Conservation (phyloP, 2,888 invertebrate species). For the Coleophora flavipennella region DNA sequence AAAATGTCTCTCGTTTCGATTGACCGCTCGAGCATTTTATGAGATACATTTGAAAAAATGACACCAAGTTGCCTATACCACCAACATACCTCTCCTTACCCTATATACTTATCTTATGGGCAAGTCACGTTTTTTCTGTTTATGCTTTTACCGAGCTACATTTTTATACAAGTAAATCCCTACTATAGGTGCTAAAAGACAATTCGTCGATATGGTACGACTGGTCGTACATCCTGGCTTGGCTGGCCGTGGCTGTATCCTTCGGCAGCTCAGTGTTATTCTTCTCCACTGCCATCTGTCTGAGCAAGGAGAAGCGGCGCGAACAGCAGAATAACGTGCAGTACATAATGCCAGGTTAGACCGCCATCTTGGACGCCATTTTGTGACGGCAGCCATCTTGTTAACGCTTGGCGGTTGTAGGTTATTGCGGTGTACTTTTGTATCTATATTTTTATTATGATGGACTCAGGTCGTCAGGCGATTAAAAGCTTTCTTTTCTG, state of each 20-base stretch:
- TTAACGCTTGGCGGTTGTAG: conserved; percentile 60
- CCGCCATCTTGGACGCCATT: conserved; percentile 46
- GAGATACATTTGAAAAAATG: too few relatives aligned
- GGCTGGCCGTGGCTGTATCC: conserved; percentile 85
- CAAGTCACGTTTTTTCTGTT: too few relatives aligned
- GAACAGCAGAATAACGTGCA: conserved; percentile 85
- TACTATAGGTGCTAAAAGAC: conserved; percentile 78
- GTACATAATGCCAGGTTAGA: conserved; percentile 91
- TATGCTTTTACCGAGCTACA: too few relatives aligned
- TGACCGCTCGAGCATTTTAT: too few relatives aligned
- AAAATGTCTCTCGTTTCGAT: too few relatives aligned
- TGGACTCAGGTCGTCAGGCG: too few relatives aligned
- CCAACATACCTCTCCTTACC: too few relatives aligned
- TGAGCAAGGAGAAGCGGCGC: conserved; percentile 82
- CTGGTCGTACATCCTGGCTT: conserved; percentile 89
- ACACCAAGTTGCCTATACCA: too few relatives aligned
- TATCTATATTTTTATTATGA: conserved; percentile 7
- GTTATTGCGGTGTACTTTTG: conserved; percentile 17
- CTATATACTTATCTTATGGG: too few relatives aligned
- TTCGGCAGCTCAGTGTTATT: conserved; percentile 83
- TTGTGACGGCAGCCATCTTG: conserved; percentile 29
- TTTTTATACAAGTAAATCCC: conserved; percentile 5
- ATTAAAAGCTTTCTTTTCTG: too few relatives aligned
- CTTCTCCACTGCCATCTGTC: conserved; percentile 84
- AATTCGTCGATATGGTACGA: conserved; percentile 83